Evolutionary conservation across 2,113 vertebrate genomes (phyloP), one percentile per base, ranked within the genome.

Genomic region (Setophaga petechia): DNA sequence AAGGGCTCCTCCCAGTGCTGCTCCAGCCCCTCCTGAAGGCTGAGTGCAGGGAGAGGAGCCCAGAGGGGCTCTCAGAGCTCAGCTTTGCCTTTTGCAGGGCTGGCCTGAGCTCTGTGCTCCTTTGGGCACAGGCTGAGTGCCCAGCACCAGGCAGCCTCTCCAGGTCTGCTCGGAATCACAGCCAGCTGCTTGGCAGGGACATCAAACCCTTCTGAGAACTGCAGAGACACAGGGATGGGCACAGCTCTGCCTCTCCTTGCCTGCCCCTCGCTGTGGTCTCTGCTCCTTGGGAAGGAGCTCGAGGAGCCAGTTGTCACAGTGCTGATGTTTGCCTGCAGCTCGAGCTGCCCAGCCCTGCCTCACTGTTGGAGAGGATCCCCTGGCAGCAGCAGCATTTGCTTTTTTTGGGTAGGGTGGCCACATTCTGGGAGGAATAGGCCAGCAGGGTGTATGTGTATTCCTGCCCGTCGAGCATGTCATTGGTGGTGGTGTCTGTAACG

Each of bases 171-270:
- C 80, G 95, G 96, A 93, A 61, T 44, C 90, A 7, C 74, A 39
- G 22, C 49, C 2, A 14, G 47, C 85, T 72, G 65, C 87, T 94
- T 96, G 94, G 95, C 96, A 93, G 61, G 35, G 81, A 93, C 62
- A 81, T 84, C 93, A 83, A 51, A 89, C 91, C 51, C 68, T 96
- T 86, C 94, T 86, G 93, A 80, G 87, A 93, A 80, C 58, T 77
- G 81, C 87, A 59, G 28, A 90, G 92, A 71, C 92, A 14, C 43
- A 37, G 82, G 95, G 59, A 84, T 68, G 88, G 92, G 92, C 41
- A 2, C 85, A 57, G 92, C 54, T 58, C 90, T 90, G 87, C 17
- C 10, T 71, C 90, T 80, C 72, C 58, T 92, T 37, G 84, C 75
- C 57, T 33, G 57, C 11, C 68, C 58, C 61, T 95, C 24, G 1